These are phyloP conservation scores for Montipora capricornis DNA, from an alignment of 64 coral and sea anemone species.

Conservation along the genomic window DNA sequence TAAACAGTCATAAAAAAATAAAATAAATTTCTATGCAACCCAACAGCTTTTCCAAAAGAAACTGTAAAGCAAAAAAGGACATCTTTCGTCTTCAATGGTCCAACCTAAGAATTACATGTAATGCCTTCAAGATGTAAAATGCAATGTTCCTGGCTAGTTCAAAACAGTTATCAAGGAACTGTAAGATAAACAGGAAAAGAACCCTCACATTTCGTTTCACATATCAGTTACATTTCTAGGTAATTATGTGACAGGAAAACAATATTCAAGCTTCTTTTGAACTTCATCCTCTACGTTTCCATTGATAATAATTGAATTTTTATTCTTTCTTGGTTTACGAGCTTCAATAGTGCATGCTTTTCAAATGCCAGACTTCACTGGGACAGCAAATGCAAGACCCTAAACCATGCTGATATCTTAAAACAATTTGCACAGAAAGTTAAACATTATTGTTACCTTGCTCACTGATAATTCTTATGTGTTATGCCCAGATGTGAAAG, in stretches of 20 bases:
- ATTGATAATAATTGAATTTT: too few relatives aligned
- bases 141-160: not conserved
- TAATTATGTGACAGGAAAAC: not conserved
- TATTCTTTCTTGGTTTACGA: too few relatives aligned
- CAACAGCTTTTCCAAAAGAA: not conserved
- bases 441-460: too few relatives aligned
- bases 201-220: not conserved
- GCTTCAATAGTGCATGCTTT: too few relatives aligned
- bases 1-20: not conserved
- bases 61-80: not conserved
- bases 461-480: too few relatives aligned
- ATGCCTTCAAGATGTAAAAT: not conserved
- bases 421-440: too few relatives aligned
- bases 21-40: not conserved
- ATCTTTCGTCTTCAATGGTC: not conserved
- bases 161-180: not conserved
- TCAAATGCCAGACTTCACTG: too few relatives aligned
- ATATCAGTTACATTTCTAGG: not conserved
- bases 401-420: too few relatives aligned
- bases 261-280: not conserved
- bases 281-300: not conserved
- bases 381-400: too few relatives aligned
- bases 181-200: not conserved
- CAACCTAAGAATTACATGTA: not conserved
- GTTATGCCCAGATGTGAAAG: too few relatives aligned